Percentiles rank a stretch among this genome's conserved stretches.
Conservation (phyloP, 2,113 vertebrate species). For the Nansenia antarctica region DNA sequence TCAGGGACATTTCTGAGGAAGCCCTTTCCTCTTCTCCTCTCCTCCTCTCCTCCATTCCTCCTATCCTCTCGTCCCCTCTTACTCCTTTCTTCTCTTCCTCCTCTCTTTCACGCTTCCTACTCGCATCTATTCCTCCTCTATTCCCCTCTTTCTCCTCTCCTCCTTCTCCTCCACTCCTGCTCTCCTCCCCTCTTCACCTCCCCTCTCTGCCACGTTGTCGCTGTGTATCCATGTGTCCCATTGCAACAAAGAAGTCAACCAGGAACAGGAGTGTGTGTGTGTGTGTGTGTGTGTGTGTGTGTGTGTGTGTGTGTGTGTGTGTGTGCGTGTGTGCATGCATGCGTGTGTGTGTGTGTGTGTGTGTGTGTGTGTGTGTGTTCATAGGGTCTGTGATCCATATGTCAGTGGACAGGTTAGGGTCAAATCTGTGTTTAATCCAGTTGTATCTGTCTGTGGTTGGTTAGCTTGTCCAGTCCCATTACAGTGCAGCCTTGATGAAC, state of each 20-base stretch:
- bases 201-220: not conserved
- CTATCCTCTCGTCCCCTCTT: not conserved
- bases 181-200: not conserved
- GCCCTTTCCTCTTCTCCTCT: not conserved
- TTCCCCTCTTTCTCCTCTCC: not conserved
- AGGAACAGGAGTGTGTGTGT: not conserved
- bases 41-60: not conserved
- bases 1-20: conserved; percentile 40
- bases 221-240: not conserved
- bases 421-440: not conserved
- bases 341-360: not conserved
- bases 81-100: not conserved
- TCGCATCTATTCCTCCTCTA: not conserved
- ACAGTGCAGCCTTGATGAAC: not conserved
- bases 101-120: not conserved
- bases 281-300: not conserved
- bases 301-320: not conserved
- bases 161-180: not conserved
- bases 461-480: not conserved
- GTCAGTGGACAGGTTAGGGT: not conserved
- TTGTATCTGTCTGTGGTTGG: not conserved
- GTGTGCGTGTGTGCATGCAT: not conserved
- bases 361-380: not conserved
- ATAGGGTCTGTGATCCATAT: not conserved
- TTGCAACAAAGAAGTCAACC: not conserved